Conservation (phyloP, 2,113 vertebrate genomes). For the Herpetotheres cachinnans region DNA sequence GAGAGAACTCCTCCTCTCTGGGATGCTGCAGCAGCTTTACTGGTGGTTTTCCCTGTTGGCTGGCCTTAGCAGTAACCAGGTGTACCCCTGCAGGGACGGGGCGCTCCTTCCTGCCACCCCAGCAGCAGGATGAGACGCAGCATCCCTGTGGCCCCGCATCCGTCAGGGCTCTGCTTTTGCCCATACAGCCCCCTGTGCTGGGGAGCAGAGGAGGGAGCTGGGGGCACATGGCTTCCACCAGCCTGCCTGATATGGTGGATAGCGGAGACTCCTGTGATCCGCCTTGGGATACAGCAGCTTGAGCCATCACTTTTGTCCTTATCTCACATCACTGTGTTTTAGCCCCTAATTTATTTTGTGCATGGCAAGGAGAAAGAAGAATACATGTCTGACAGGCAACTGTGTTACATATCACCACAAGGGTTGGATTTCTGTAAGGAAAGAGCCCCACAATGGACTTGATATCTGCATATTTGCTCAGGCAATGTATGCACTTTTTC, state of each 20-base stretch:
- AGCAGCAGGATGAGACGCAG: neutral
- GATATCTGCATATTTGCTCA: neutral
- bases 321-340: neutral
- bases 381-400: neutral
- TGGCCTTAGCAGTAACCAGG: neutral
- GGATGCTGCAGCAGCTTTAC: neutral
- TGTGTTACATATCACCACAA: rapidly evolving
- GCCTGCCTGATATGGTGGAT: rapidly evolving
- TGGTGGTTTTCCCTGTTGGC: neutral
- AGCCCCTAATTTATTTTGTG: neutral
- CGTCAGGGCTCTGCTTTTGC: neutral
- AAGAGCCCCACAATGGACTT: neutral
- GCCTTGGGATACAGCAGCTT: neutral
- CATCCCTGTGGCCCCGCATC: neutral
- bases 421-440: neutral
- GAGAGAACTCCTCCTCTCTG: neutral
- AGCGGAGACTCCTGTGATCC: neutral
- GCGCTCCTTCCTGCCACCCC: neutral
- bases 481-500: neutral
- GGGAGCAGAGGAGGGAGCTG: neutral
- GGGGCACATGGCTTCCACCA: neutral
- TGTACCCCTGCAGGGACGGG: rapidly evolving
- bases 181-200: neutral
- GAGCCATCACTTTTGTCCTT: neutral
- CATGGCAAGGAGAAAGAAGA: neutral